phyloP scores from a whole-genome alignment of 2,888 invertebrate species.

The Latrodectus hesperus region DNA sequence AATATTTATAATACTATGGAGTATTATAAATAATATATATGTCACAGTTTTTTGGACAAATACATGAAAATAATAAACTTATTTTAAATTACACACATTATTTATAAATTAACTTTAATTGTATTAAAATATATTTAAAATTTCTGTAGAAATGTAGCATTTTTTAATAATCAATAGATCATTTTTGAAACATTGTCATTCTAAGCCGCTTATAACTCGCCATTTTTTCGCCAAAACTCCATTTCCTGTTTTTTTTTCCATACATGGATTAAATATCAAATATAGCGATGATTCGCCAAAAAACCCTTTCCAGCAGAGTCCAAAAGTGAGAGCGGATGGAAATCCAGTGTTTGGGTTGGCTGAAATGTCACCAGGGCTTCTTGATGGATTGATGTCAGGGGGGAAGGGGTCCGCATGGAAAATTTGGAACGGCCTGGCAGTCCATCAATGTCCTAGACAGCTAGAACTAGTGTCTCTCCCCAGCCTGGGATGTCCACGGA shows the following conservation, averaged over 20 bases:
- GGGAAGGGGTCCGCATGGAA: conserved; percentile 8
- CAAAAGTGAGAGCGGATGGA: neutral
- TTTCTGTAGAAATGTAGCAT: too few relatives aligned
- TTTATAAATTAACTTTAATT: too few relatives aligned
- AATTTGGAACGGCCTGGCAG: conserved; percentile 50
- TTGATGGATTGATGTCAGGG: conserved; percentile 58
- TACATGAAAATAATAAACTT: too few relatives aligned
- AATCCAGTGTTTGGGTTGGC: conserved; percentile 52
- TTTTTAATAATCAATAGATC: too few relatives aligned
- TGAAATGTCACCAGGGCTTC: conserved; percentile 47
- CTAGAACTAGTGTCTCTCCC: conserved; percentile 61
- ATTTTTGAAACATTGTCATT: too few relatives aligned
- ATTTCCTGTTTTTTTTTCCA: too few relatives aligned
- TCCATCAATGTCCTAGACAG: conserved; percentile 68
- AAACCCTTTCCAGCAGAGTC: conserved; percentile 12
- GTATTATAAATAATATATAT: too few relatives aligned
- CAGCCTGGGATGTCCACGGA: conserved; percentile 58
- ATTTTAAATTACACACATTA: too few relatives aligned
- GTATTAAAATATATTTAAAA: too few relatives aligned
- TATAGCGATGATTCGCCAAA: conserved; percentile 52
- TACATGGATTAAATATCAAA: neutral
- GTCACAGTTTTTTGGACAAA: too few relatives aligned
- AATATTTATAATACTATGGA: too few relatives aligned
- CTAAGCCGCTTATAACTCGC: neutral
- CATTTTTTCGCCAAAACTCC: neutral